phyloP scores from a whole-genome alignment of 2,113 vertebrate genomes.

The Larimichthys crocea region DNA sequence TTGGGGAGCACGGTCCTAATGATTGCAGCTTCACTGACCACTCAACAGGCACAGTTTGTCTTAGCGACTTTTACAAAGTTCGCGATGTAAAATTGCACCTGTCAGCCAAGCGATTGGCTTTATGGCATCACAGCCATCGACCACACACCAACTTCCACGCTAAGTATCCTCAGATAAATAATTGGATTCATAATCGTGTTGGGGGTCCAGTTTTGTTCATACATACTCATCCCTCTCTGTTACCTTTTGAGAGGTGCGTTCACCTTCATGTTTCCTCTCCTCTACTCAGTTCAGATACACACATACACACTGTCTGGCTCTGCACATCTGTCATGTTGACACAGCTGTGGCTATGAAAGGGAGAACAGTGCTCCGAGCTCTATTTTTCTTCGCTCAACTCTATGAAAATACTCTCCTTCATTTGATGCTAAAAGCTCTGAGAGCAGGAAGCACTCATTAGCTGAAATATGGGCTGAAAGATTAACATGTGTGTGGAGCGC shows the following conservation, averaged over 20 bases:
- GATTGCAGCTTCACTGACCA: slow-evolving; percentile 38
- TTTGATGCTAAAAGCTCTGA: slow-evolving; percentile 73
- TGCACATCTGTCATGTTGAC: slow-evolving; percentile 84
- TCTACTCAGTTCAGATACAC: slow-evolving; percentile 23
- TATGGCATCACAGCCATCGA: slow-evolving; percentile 4
- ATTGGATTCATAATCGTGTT: slow-evolving; percentile 6
- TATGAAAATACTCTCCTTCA: slow-evolving; percentile 80
- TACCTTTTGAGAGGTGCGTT: slow-evolving; percentile 47
- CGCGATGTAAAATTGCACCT: slow-evolving; percentile 54
- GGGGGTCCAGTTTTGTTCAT: slow-evolving; percentile 36
- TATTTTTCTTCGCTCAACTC: slow-evolving; percentile 79
- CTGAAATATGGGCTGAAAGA: slow-evolving; percentile 68
- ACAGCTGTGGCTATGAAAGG: slow-evolving; percentile 85
- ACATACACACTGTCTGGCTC: slow-evolving; percentile 56
- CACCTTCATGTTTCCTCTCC: slow-evolving; percentile 51
- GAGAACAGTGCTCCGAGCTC: slow-evolving; percentile 78
- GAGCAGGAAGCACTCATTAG: slow-evolving; percentile 76
- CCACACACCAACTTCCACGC: slow-evolving; percentile 15
- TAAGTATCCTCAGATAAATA: slow-evolving; percentile 19
- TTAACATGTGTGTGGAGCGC: slow-evolving; percentile 70
- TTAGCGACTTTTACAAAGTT: slow-evolving; percentile 55
- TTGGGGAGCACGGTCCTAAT: slow-evolving; percentile 38
- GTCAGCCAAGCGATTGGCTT: slow-evolving; percentile 29
- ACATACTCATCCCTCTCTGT: slow-evolving; percentile 26
- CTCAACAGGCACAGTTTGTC: slow-evolving; percentile 42